Evolutionary conservation across 1,140 invertebrate genomes (phyloP).

Genomic region (Anoplolepis gracilipes): DNA sequence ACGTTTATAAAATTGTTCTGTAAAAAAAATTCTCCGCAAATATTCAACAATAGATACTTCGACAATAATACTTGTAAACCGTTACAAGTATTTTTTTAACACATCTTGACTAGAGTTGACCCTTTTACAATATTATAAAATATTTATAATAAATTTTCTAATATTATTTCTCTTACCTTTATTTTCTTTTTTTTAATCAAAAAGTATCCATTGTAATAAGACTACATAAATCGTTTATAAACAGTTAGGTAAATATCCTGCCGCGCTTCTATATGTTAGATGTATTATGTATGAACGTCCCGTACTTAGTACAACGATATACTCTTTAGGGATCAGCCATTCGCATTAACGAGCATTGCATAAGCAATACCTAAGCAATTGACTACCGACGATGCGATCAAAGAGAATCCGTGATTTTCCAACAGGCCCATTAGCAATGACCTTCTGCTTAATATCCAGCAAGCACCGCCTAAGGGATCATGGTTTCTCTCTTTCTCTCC

Average conservation of each 20-base stretch:
- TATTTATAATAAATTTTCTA: no score
- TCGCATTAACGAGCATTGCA: constrained; percentile 46
- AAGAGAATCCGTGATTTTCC: constrained; percentile 54
- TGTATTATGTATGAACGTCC: constrained; percentile 26
- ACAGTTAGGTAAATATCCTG: not conserved
- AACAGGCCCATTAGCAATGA: constrained; percentile 29
- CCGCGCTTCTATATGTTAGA: not conserved
- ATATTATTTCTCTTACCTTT: no score
- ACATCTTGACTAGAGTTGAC: not conserved
- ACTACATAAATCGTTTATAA: not conserved
- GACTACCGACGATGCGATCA: constrained; percentile 28
- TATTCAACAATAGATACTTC: not conserved
- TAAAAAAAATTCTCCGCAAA: not conserved
- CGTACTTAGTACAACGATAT: constrained; percentile 13
- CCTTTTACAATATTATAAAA: no score
- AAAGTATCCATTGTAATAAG: not conserved
- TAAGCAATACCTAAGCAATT: constrained; percentile 53
- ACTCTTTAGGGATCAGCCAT: constrained; percentile 15
- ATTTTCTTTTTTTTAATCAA: not conserved
- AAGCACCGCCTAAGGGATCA: not conserved
- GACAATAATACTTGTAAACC: not conserved
- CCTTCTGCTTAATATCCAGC: constrained; percentile 30
- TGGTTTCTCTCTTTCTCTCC: not conserved
- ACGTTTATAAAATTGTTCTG: not conserved
- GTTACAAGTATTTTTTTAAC: not conserved